Conservation (phyloP, 1,140 invertebrate species). For the Muscidifurax raptorellus region DNA sequence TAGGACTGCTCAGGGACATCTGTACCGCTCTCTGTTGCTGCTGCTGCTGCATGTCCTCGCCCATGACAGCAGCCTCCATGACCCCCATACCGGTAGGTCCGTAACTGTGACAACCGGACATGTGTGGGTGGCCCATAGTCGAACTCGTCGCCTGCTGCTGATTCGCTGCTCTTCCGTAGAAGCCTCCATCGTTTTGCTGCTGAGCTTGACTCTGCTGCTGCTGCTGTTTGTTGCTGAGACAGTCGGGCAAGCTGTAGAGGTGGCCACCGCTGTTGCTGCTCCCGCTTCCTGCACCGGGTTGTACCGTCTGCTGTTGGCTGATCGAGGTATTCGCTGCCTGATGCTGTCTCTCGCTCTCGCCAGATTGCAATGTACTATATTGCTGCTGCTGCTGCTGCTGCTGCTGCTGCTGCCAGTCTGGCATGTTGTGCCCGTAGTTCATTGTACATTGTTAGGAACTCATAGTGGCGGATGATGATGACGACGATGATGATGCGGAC, state of each 20-base stretch:
- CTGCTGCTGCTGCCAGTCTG: constrained; percentile 66
- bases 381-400: constrained; percentile 24
- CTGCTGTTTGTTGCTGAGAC: background rate
- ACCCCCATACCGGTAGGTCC: background rate
- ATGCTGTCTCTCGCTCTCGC: constrained; percentile 49
- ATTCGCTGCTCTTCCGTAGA: background rate
- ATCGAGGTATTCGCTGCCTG: constrained; percentile 2
- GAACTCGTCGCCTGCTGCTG: constrained; percentile 1
- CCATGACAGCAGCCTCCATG: constrained; percentile 19
- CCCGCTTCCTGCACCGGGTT: background rate
- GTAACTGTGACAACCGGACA: constrained; percentile 4
- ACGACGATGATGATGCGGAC: background rate
- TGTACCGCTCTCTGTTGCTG: constrained; percentile 36
- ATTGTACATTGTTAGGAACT: constrained; percentile 65
- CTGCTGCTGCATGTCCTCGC: constrained; percentile 40
- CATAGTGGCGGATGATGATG: constrained; percentile 22
- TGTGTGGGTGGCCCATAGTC: constrained; percentile 12
- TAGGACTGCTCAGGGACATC: constrained; percentile 40
- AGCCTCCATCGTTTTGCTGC: constrained; percentile 16
- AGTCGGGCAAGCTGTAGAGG: constrained; percentile 22
- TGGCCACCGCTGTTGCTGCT: constrained; percentile 12
- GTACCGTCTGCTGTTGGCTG: constrained; percentile 29
- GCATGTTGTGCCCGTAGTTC: constrained; percentile 68
- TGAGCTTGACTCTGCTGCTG: constrained; percentile 14
- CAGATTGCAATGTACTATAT: constrained; percentile 67